Evolutionary conservation across 2,113 vertebrate species (phyloP).

Genomic region (Noturus placidus): DNA sequence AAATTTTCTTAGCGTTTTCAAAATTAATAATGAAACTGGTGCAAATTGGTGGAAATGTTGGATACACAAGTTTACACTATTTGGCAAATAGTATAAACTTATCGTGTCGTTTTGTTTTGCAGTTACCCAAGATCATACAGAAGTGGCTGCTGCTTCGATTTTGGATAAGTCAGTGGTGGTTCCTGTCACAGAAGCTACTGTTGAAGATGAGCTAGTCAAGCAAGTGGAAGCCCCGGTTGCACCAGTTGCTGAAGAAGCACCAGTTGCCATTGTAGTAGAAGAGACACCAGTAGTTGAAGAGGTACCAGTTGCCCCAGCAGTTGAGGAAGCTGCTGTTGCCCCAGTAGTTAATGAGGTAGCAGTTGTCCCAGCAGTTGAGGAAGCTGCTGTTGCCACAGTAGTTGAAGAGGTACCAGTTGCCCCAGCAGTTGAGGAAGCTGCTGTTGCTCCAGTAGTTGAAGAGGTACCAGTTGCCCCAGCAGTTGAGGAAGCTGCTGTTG

Average conservation of each 20-base stretch:
- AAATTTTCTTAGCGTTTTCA: not conserved
- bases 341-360: constrained; percentile 10
- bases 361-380: not conserved
- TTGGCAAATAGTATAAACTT: not conserved
- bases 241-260: constrained; percentile 15
- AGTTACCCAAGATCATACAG: constrained; percentile 51
- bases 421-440: not conserved
- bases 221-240: not conserved
- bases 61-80: not conserved
- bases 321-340: not conserved
- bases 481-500: not conserved
- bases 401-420: not conserved
- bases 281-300: not conserved
- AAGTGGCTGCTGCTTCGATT: constrained; percentile 60
- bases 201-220: constrained; percentile 8
- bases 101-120: constrained; percentile 65
- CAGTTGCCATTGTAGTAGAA: not conserved
- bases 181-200: not conserved
- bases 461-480: not conserved
- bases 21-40: not conserved
- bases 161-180: constrained; percentile 16
- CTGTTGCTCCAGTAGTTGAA: not conserved
- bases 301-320: not conserved
- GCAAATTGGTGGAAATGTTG: not conserved
- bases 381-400: not conserved